Evolutionary conservation across 2,888 invertebrate species (phyloP), one percentile per base, ranked within the genome.

Genomic region (Eupithecia abbreviata): DNA sequence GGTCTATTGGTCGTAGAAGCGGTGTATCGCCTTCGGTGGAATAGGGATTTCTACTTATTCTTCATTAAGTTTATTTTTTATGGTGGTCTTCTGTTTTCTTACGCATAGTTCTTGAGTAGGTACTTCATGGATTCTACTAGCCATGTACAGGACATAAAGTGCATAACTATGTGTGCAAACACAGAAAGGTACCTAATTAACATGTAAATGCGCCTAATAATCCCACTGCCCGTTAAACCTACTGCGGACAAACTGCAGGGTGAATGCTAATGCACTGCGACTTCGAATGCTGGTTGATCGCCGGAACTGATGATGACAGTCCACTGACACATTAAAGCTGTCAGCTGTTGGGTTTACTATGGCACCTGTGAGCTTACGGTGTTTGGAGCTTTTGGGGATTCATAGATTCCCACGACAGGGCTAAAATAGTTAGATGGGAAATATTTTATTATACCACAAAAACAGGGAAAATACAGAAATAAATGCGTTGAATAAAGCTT

Each of bases 221-320:
- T 72, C 76, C 76, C 66, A 76, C 15, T 76, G 73, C 71, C 76
- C 73, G 70, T 73, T 67, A 73, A 71, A 76, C 76, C 76, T 47
- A 73, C 51, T 76, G 71, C 73, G 45, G 45, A 15, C 42, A 69
- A 70, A 45, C 15, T 62, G 18, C 62, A 30, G 6, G 15, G 41
- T 18, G 73, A 76, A 71, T 76, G 55, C 71, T 71, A 76, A 73
- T 71, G 68, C 47, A 68, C 9, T 68, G 67, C n/a, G n/a, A 68
- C n/a, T 45, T 43, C 4, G 67, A n/a, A 42, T 68, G 67, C n/a
- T 68, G 45, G 9, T 3, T 10, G 18, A 18, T n/a, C 45, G 18
- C 68, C 15, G 47, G 47, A 69, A 49, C 47, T 47, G 30, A 47
- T 69, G 18, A 42, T 42, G 47, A 12, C 18, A 47, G 18, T 69